Evolutionary conservation across 2,888 invertebrate species (phyloP), one percentile per base, ranked within the genome.

Genomic region (Cantharis lateralis): DNA sequence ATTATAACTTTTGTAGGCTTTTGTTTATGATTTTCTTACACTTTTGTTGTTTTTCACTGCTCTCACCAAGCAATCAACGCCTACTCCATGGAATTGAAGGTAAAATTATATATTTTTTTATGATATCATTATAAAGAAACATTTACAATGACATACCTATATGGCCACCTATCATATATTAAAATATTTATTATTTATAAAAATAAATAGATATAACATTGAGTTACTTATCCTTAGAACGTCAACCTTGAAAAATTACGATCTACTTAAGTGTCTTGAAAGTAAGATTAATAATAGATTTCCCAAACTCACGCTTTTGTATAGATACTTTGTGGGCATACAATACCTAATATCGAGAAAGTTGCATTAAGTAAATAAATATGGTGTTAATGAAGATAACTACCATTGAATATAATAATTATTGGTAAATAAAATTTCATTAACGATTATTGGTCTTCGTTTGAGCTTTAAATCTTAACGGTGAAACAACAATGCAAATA

Each of bases 231-330:
- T 64, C 64, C 64, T 18, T 48, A 70, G 77, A 71, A 74, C 74
- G 68, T 74, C 74, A 71, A 77, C 74, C 77, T 74, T 77, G 77
- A 74, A 77, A 76, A 73, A 70, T 70, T 71, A 15, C 64, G 77
- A 48, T 74, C 77, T 61, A 77, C 77, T 77, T 77, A 48, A 2
- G 48, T 13, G 48, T 71, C 70, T 20, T 74, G 77, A 77, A 77
- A 77, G 77, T 77, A 77, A 77, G 72, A 71, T 70, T 72, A 18
- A 63, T 9, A 64, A 66, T 66, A 18, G 18, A 66, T 66, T 77
- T 78, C 78, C 63, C 75, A 78, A 70, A 70, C 75, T 62, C 78
- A 73, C 78, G 78, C 78, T 75, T 75, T 75, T 77, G 71, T 74
- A 74, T 66, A 62, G 71, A 72, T 63, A 26, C 61, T 72, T 71